Evolutionary conservation across 2,888 invertebrate genomes (phyloP).

Genomic region (Polia nebulosa): DNA sequence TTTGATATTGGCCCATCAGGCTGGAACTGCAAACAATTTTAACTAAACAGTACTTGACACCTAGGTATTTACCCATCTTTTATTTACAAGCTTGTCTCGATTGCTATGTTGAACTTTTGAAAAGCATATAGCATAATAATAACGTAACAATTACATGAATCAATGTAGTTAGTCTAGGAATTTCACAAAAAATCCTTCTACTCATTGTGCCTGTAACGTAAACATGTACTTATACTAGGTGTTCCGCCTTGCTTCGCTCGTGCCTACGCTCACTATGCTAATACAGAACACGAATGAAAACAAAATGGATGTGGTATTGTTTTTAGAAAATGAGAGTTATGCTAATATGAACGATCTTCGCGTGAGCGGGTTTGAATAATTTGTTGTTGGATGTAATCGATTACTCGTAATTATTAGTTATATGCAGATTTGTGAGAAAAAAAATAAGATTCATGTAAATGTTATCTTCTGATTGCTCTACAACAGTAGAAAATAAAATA

Average conservation of each 20-base stretch:
- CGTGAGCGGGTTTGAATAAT: conserved; percentile 47
- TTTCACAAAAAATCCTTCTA: conserved; percentile 7
- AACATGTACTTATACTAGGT: conserved; percentile 56
- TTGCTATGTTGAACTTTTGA: neutral
- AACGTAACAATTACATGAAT: no score
- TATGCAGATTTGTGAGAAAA: neutral
- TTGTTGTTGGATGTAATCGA: conserved; percentile 25
- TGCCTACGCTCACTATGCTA: conserved; percentile 70
- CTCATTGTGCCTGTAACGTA: conserved; percentile 42
- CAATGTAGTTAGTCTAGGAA: conserved; percentile 20
- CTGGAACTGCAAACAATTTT: conserved; percentile 5
- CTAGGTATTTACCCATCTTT: neutral
- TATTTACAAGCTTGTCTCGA: neutral
- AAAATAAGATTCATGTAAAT: neutral
- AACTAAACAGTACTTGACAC: conserved; percentile 23
- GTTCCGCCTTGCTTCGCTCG: conserved; percentile 66
- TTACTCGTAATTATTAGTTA: conserved; percentile 15
- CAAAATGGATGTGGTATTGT: conserved; percentile 75
- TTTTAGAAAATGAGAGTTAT: conserved; percentile 75
- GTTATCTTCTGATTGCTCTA: no score
- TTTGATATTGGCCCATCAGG: conserved; percentile 21
- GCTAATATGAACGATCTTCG: conserved; percentile 71
- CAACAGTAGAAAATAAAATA: no score
- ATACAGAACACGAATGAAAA: conserved; percentile 59
- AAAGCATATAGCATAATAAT: no score